Evolutionary conservation across 2,888 invertebrate species (phyloP).

Genomic region (Tipula vernalis): DNA sequence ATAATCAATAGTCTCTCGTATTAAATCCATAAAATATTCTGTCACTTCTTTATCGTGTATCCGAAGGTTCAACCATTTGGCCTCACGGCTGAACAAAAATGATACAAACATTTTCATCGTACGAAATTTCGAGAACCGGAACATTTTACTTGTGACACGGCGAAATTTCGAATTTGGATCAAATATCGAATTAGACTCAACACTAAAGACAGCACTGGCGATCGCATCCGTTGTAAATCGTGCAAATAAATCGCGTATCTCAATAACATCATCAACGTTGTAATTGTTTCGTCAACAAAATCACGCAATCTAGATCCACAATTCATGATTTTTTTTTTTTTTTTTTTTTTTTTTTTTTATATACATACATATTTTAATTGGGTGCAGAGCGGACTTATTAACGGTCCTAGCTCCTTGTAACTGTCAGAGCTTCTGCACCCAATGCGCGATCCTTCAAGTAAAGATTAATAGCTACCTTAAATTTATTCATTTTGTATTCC

Average conservation of each 20-base stretch:
- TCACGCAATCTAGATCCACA: constrained; percentile 9
- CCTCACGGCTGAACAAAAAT: constrained; percentile 9
- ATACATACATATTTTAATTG: no score
- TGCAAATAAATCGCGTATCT: constrained; percentile 12
- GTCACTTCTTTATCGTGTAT: constrained; percentile 11
- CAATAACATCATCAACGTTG: constrained; percentile 7
- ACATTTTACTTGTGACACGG: constrained; percentile 37
- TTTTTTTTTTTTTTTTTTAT: no score
- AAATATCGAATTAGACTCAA: constrained; percentile 45
- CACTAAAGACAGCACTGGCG: constrained; percentile 43
- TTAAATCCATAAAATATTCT: constrained; percentile 36
- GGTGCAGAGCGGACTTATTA: no score
- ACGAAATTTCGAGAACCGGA: constrained; percentile 19
- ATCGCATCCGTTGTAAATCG: constrained; percentile 22
- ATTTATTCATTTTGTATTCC: no score
- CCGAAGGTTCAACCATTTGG: not conserved
- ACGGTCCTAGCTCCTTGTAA: no score
- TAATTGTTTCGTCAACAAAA: constrained; percentile 9
- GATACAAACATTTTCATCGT: constrained; percentile 11
- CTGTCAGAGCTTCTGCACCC: no score
- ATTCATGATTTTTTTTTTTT: no score
- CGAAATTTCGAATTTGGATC: constrained; percentile 43
- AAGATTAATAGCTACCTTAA: no score
- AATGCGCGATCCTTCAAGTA: no score
- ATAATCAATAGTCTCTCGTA: constrained; percentile 35